Evolutionary conservation across 2,888 invertebrate species (phyloP), one percentile per base, ranked within the genome.

Genomic region (Chloromyia formosa): DNA sequence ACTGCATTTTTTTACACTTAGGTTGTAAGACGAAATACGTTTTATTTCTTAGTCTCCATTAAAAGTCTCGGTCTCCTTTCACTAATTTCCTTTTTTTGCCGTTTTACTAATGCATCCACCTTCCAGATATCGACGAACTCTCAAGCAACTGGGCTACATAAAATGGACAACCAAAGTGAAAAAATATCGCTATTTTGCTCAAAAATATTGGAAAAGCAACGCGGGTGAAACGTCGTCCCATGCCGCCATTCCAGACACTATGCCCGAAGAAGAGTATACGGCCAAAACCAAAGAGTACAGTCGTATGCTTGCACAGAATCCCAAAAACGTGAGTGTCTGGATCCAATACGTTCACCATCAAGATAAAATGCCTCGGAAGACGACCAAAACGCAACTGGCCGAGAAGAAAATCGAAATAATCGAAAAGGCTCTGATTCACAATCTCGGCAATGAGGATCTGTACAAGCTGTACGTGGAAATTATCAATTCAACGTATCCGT

Each of bases 401-500:
- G 88, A 90, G 80, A 87, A 89, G 73, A 90, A 92, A 82, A 80
- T 91, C 62, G 86, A 89, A 12, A 89, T 90, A 60, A 81, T 91
- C 7, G 89, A 91, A 73, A 88, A 88, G 80, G 91, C 90, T 0
- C 80, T 92, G 4, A 83, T 85, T 35, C 84, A 86, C 58, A 91
- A 91, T 84, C 84, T 87, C 1, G 84, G 86, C 74, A 88, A 88
- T 74, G 87, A 87, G 58, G 80, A 82, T 69, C 82, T 92, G 22
- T 83, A 90, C 61, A 79, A 80, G 23, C 74, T 82, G 12, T 86
- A 84, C 60, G 81, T 86, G 14, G 79, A 80, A n/a, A 81, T 84
- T 83, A 80, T 82, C 1, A 81, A 87, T 49, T 84, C 85, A 68
- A 84, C 88, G 14, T 88, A 87, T 80, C 90, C 91, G 0, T 87